Evolutionary conservation across 2,888 invertebrate genomes (phyloP).

Genomic region (Dasypogon diadema): DNA sequence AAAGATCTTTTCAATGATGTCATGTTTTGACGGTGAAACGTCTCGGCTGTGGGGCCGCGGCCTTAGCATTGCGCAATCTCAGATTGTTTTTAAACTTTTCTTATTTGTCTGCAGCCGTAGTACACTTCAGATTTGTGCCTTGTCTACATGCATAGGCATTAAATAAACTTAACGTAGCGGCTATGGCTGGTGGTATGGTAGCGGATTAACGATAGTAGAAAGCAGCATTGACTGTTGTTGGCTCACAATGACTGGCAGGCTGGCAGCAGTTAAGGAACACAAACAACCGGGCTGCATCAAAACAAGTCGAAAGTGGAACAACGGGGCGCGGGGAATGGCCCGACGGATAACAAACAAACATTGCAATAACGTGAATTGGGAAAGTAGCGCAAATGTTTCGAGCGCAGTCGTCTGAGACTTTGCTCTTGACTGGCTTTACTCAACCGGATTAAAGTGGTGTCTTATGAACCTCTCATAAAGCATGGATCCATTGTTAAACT

Average conservation of each 20-base stretch:
- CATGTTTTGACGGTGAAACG: constrained; percentile 16
- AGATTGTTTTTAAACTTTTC: constrained; percentile 12
- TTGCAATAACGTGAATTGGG: constrained; percentile 14
- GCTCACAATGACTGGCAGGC: constrained; percentile 13
- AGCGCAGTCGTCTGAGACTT: constrained; percentile 18
- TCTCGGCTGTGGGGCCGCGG: constrained; percentile 43
- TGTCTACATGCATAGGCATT: background rate
- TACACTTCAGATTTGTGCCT: background rate
- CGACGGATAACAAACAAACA: background rate
- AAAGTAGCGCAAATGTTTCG: constrained; percentile 13
- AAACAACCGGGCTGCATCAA: constrained; percentile 4
- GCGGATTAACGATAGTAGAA: constrained; percentile 9
- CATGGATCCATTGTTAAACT: background rate
- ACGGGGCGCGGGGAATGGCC: background rate
- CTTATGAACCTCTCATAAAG: background rate
- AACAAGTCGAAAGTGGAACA: constrained; percentile 8
- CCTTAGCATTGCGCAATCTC: constrained; percentile 51
- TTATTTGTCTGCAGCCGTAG: background rate
- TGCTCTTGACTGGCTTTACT: constrained; percentile 10
- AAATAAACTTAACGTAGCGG: background rate
- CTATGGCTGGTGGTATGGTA: background rate
- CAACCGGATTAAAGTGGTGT: constrained; percentile 3
- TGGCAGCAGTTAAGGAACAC: background rate
- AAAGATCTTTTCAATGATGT: background rate
- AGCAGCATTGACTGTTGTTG: background rate